Percentiles rank a stretch among this genome's conserved stretches.
Evolutionary conservation across 2,113 vertebrate species (phyloP).

Genomic region (Datnioides undecimradiatus): DNA sequence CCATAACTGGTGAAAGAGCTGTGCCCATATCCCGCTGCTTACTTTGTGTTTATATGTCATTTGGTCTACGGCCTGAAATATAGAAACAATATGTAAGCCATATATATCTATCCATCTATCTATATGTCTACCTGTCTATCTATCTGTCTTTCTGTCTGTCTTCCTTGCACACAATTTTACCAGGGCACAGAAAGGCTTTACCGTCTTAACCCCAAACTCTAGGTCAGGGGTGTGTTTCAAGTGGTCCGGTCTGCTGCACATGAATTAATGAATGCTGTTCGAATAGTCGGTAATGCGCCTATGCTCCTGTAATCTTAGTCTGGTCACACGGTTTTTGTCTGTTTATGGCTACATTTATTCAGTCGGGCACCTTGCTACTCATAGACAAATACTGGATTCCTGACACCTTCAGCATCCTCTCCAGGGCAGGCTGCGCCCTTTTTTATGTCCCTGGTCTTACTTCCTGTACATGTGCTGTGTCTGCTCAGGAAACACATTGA

Average conservation of each 20-base stretch:
- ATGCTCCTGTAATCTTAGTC: neutral
- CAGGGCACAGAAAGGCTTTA: neutral
- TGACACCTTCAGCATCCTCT: constrained; percentile 11
- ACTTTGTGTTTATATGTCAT: neutral
- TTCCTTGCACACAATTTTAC: neutral
- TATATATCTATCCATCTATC: neutral
- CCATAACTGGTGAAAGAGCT: neutral
- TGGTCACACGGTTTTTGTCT: too few relatives aligned
- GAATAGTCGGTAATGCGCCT: neutral
- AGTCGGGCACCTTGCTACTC: too few relatives aligned
- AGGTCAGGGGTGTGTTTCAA: neutral
- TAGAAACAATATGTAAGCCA: neutral
- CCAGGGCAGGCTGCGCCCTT: neutral
- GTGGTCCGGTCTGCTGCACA: neutral
- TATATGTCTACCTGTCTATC: constrained; percentile 9
- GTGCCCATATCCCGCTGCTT: neutral
- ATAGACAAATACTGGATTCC: neutral
- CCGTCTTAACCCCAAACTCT: neutral
- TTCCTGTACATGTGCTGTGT: neutral
- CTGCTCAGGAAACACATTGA: neutral
- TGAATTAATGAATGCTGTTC: neutral
- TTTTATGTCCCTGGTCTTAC: constrained; percentile 4
- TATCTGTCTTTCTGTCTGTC: neutral
- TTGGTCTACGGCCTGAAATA: neutral
- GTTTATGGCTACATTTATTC: neutral